These are phyloP conservation scores for Hyperoplus immaculatus DNA, from an alignment of 2,797 vertebrate species.

Conservation along the genomic window DNA sequence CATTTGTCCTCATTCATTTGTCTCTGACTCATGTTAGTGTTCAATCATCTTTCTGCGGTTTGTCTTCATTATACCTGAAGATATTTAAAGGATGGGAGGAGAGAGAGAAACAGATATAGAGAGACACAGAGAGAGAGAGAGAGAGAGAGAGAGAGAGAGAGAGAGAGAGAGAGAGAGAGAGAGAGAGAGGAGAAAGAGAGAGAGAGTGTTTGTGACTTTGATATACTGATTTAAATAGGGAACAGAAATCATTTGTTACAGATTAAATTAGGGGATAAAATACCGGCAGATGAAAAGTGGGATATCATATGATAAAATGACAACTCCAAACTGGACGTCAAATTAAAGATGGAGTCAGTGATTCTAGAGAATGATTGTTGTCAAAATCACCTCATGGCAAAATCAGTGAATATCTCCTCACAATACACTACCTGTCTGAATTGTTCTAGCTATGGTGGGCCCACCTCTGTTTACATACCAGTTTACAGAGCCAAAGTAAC, in stretches of 20 bases:
- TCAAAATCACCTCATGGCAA: too few relatives aligned
- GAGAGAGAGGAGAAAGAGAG: too few relatives aligned
- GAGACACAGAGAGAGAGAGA: too few relatives aligned
- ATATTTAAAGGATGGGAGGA: slow-evolving; percentile 51
- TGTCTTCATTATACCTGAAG: slow-evolving; percentile 62
- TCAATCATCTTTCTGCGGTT: slow-evolving; percentile 70
- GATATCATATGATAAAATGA: background rate
- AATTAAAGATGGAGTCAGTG: too few relatives aligned
- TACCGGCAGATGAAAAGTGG: slow-evolving; percentile 3
- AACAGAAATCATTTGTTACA: slow-evolving; percentile 20
- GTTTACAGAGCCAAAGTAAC: too few relatives aligned
- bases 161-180: too few relatives aligned
- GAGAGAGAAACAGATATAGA: background rate
- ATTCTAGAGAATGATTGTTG: too few relatives aligned
- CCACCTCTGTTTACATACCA: too few relatives aligned
- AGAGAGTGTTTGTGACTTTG: background rate
- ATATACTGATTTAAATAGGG: slow-evolving; percentile 49
- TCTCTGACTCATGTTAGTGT: slow-evolving; percentile 60
- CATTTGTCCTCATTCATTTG: slow-evolving; percentile 68
- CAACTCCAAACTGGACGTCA: background rate
- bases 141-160: too few relatives aligned
- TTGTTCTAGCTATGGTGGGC: too few relatives aligned
- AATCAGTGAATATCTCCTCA: too few relatives aligned
- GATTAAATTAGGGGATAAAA: slow-evolving; percentile 1
- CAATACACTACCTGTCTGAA: too few relatives aligned